phyloP scores from a whole-genome alignment of 1,140 invertebrate genomes.

The Drosophila suzukii region DNA sequence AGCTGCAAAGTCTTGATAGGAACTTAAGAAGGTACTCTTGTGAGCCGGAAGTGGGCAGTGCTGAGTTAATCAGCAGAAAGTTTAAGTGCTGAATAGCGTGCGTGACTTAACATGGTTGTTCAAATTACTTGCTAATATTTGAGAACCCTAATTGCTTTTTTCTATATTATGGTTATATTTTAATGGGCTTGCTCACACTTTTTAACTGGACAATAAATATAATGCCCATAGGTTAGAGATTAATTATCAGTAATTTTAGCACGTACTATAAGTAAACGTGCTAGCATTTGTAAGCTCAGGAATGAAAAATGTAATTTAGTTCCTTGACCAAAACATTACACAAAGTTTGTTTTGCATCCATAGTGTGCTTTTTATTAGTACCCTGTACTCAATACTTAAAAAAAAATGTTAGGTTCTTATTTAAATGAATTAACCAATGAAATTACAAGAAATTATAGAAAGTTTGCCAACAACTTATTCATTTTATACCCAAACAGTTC shows the following conservation, averaged over 20 bases:
- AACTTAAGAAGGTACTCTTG: background rate
- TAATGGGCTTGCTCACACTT: too few species aligned
- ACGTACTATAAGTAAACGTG: background rate
- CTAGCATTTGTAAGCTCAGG: background rate
- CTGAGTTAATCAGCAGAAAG: background rate
- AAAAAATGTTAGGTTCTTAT: too few species aligned
- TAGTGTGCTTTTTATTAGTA: background rate
- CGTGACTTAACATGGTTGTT: too few species aligned
- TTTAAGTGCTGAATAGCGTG: background rate
- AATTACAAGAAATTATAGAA: background rate
- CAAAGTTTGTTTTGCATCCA: background rate
- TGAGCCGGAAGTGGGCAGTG: background rate
- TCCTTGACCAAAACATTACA: background rate
- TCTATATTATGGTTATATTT: background rate
- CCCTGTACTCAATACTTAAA: background rate
- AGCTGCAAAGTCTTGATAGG: background rate
- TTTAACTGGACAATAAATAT: too few species aligned
- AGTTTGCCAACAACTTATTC: too few species aligned
- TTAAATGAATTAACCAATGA: background rate
- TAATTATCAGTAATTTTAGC: background rate
- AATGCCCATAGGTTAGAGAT: too few species aligned
- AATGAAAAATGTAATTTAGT: background rate
- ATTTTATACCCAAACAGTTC: slow-evolving; percentile 84
- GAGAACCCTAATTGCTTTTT: background rate
- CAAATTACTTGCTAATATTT: background rate